Evolutionary conservation across 1,140 invertebrate species (phyloP), one percentile per base, ranked within the genome.

Genomic region (Brachionus rotundiformis): DNA sequence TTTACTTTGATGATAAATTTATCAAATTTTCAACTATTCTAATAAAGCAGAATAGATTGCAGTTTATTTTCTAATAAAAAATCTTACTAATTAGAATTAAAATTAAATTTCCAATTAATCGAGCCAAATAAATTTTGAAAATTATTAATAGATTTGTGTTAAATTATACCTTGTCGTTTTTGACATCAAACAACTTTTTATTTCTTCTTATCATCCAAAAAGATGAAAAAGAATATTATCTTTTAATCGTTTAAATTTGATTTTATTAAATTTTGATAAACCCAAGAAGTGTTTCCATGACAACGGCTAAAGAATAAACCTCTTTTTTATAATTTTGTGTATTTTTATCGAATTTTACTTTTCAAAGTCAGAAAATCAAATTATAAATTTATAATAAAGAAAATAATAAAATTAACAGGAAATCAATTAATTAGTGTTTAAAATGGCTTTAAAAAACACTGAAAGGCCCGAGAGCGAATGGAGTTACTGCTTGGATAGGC

Each of bases 271-370:
- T 19, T 63, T 63, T 33, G 8, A 29, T 63, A 31, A 63, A 33
- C 1, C 29, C 10, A 63, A 63, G 29, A 63, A 63, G 61, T 63
- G 61, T 63, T 63, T 29, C 61, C 29, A 63, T 27, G 29, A 11
- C 10, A 63, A 63, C 61, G 11, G 10, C 11, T 29, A 71, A 71
- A 71, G 16, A 16, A 71, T 16, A 71, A 71, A 71, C 11, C 16
- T 36, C 3, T 6, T 16, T 71, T 71, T 71, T 71, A 33, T 33
- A 65, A 65, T 65, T 65, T 65, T 65, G 31, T 65, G 61, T 65
- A 65, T 16, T 31, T 65, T n/a, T 54, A 54, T 39, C 19, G 23
- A 54, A 54, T 16, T 11, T 39, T 11, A 25, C 19, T 19, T 54
- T 16, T 16, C 16, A 49, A 49, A 54, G 47, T 19, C 47, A 54